Evolutionary conservation across 2,113 vertebrate species (phyloP).

Genomic region (Trochalopteron elliotii): DNA sequence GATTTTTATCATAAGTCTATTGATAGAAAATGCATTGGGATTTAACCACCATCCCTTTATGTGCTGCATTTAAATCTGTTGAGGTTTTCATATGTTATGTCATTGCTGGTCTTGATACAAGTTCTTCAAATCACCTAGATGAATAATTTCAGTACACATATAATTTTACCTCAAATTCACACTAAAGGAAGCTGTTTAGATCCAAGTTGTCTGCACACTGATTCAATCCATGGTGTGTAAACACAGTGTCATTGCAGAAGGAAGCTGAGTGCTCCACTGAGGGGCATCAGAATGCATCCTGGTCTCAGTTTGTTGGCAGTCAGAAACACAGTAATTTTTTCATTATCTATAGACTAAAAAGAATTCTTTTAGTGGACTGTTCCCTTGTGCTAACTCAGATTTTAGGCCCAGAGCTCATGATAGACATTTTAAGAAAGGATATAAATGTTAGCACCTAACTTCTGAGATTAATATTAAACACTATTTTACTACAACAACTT

Average conservation of each 20-base stretch:
- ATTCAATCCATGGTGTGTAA: background rate
- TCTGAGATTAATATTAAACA: background rate
- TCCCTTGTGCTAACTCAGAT: background rate
- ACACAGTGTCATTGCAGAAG: background rate
- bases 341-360: background rate
- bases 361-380: background rate
- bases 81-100: background rate
- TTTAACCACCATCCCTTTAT: slow-evolving; percentile 35
- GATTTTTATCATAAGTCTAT: slow-evolving; percentile 37
- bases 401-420: background rate
- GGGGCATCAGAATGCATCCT: background rate
- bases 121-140: slow-evolving; percentile 12
- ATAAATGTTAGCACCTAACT: background rate
- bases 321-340: background rate
- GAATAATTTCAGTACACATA: background rate
- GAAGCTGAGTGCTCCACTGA: background rate
- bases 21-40: slow-evolving; percentile 32
- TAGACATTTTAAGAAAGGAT: background rate
- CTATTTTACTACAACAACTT: background rate
- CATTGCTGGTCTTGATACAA: background rate
- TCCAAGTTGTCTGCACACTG: background rate
- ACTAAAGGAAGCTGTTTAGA: slow-evolving; percentile 15
- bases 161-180: slow-evolving; percentile 32
- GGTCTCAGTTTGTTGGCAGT: background rate
- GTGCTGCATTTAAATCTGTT: slow-evolving; percentile 3